Evolutionary conservation across 2,888 invertebrate species (phyloP).

Genomic region (Ischnus inquisitorius): DNA sequence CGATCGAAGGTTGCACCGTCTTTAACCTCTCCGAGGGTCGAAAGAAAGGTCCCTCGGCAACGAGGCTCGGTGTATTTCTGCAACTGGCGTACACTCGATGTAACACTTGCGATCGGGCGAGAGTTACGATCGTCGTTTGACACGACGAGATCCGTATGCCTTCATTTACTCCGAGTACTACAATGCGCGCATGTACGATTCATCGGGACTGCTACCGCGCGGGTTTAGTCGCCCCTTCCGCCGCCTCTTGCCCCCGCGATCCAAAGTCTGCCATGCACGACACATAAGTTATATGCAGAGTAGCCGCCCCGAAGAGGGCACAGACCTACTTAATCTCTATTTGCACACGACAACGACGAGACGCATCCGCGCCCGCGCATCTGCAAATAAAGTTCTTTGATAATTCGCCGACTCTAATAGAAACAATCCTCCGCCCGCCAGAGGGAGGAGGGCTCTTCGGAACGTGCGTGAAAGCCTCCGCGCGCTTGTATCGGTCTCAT

Average conservation of each 20-base stretch:
- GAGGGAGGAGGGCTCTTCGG: conserved; percentile 34
- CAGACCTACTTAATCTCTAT: conserved; percentile 77
- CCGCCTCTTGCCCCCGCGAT: not conserved
- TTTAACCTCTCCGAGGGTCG: conserved; percentile 22
- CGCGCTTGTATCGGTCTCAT: conserved; percentile 31
- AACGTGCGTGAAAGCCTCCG: conserved; percentile 50
- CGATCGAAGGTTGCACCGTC: not conserved
- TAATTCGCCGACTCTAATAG: conserved; percentile 78
- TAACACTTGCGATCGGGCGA: conserved; percentile 6
- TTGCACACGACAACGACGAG: conserved; percentile 71
- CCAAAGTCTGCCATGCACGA: conserved; percentile 26
- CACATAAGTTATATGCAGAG: conserved; percentile 55
- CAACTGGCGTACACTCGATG: no score
- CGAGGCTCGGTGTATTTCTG: not conserved
- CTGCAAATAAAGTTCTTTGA: conserved; percentile 76
- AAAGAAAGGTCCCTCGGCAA: not conserved
- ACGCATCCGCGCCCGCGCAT: conserved; percentile 68
- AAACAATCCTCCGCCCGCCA: conserved; percentile 75
- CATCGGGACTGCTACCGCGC: conserved; percentile 1
- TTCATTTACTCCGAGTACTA: not conserved
- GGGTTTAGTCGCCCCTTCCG: conserved; percentile 1
- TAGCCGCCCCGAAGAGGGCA: conserved; percentile 66
- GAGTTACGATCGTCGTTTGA: conserved; percentile 23
- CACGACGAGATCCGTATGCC: not conserved
- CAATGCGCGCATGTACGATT: not conserved